Percentiles rank a stretch among this genome's conserved stretches.
Conservation (phyloP, 37 sponge, comb jelly and placozoan species). For the Cliona cf. orientalis region DNA sequence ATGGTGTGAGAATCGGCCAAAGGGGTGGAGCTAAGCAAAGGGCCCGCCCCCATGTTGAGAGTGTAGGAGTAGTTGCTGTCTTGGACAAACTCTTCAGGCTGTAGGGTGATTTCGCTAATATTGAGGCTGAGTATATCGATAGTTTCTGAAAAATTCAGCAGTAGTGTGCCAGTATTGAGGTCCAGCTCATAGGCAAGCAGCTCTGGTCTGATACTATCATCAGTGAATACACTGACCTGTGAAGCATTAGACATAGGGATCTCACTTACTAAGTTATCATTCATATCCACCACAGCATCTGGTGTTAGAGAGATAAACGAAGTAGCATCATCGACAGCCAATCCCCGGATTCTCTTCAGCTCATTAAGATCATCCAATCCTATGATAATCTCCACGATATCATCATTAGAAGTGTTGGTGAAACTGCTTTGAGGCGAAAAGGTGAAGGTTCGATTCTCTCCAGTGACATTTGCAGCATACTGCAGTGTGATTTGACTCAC, state of each 20-base stretch:
- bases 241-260: constrained; percentile 27
- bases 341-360: constrained; percentile 80
- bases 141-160: constrained; percentile 81
- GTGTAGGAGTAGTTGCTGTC: constrained; percentile 31
- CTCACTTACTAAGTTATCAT: constrained; percentile 60
- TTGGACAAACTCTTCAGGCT: constrained; percentile 24
- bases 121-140: constrained; percentile 74
- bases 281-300: constrained; percentile 80
- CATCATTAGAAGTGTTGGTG: constrained; percentile 63
- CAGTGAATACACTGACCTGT: constrained; percentile 41
- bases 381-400: constrained; percentile 60
- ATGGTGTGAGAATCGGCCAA: constrained; percentile 53
- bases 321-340: constrained; percentile 50
- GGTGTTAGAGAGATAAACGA: constrained; percentile 69
- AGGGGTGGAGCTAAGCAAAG: constrained; percentile 39
- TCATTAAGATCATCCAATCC: constrained; percentile 78
- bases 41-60: constrained; percentile 41
- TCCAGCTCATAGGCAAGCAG: constrained; percentile 56
- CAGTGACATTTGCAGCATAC: constrained; percentile 12
- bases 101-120: constrained; percentile 68
- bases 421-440: constrained; percentile 39
- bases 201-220: constrained; percentile 65
- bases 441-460: constrained; percentile 4
- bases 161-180: constrained; percentile 61
- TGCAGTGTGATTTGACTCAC: constrained; percentile 66